A percentile compares a stretch with the other conserved stretches of the same genome.
Conservation (phyloP, 2,888 invertebrate genomes). For the Subacronicta megacephala region DNA sequence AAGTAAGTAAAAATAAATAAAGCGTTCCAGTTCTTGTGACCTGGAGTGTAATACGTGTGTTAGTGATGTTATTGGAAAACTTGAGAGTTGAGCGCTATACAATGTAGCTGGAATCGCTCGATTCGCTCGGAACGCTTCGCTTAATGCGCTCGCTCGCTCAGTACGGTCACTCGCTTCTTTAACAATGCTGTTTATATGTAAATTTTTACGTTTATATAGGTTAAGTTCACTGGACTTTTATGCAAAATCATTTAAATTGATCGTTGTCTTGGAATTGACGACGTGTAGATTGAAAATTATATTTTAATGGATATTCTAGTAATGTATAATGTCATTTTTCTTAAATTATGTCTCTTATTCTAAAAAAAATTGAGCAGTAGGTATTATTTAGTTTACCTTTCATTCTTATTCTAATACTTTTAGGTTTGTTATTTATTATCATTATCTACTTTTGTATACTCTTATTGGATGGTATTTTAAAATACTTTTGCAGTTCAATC, state of each 20-base stretch:
- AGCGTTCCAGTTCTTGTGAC: slow-evolving; percentile 40
- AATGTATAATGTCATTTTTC: no score
- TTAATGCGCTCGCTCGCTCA: slow-evolving; percentile 33
- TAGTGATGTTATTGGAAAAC: slow-evolving; percentile 70
- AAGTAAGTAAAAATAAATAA: slow-evolving; percentile 45
- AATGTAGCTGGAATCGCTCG: slow-evolving; percentile 51
- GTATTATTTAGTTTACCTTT: no score
- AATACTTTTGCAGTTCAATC: no score
- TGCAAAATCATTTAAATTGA: neutral
- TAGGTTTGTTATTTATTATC: no score
- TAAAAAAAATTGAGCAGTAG: no score
- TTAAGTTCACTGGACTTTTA: slow-evolving; percentile 5
- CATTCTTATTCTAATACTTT: no score
- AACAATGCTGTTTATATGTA: slow-evolving; percentile 44
- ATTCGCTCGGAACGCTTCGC: slow-evolving; percentile 31
- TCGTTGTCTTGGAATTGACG: neutral
- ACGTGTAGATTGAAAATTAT: no score
- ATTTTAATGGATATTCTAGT: no score
- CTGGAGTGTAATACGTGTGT: slow-evolving; percentile 51
- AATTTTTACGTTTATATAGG: slow-evolving; percentile 28
- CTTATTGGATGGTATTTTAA: no score
- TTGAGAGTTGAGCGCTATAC: slow-evolving; percentile 64
- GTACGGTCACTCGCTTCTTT: slow-evolving; percentile 40
- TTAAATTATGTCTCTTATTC: no score
- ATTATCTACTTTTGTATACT: no score